Conservation (phyloP, 2,888 invertebrate species). For the Euclidia mi region DNA sequence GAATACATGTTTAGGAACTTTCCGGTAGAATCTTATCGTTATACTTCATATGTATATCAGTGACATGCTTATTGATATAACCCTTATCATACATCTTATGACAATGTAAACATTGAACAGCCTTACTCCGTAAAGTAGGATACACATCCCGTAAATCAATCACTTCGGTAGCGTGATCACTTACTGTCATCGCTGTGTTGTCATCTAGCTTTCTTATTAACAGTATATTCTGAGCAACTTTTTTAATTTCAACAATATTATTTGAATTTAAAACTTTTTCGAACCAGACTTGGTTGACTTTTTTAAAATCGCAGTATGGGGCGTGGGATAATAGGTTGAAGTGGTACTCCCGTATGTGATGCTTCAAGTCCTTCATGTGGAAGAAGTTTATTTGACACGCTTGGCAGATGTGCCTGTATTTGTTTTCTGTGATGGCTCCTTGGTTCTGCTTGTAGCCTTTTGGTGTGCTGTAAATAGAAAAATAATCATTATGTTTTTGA, state of each 20-base stretch:
- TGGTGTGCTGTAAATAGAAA: conserved; percentile 9
- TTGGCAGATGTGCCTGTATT: conserved; percentile 47
- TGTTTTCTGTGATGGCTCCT: conserved; percentile 38
- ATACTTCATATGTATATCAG: conserved; percentile 7
- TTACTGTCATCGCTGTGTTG: conserved; percentile 44
- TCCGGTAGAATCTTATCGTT: not conserved
- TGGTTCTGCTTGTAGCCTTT: too few relatives aligned
- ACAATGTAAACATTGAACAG: conserved; percentile 8
- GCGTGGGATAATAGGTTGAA: conserved; percentile 63
- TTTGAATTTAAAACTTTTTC: conserved; percentile 71
- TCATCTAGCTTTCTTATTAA: conserved; percentile 61
- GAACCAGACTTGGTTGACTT: conserved; percentile 74
- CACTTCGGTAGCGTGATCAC: conserved; percentile 14
- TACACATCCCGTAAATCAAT: conserved; percentile 58
- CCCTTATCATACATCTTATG: conserved; percentile 3
- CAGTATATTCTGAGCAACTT: conserved; percentile 60
- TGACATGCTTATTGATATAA: conserved; percentile 15
- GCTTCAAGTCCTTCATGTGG: conserved; percentile 46
- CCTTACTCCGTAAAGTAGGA: conserved; percentile 9
- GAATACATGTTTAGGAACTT: too few relatives aligned
- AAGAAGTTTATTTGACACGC: conserved; percentile 60
- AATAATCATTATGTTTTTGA: too few relatives aligned
- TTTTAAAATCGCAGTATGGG: conserved; percentile 57
- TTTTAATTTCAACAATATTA: conserved; percentile 69
- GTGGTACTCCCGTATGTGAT: conserved; percentile 70